Conservation (phyloP, 2,113 vertebrate species). For the Urocolius indicus region DNA sequence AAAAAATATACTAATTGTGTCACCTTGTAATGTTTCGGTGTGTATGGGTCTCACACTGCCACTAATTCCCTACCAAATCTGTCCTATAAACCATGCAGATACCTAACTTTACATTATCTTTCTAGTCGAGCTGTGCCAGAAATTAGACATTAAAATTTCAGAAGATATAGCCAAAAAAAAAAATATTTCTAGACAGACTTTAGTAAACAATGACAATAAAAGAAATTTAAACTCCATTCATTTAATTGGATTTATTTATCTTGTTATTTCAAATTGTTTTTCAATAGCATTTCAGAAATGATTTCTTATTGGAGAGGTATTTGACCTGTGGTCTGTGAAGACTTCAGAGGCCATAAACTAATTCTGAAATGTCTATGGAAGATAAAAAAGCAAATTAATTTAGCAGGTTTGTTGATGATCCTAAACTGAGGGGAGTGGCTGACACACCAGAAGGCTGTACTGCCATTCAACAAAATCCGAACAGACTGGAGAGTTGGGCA, state of each 20-base stretch:
- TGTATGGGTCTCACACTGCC: neutral
- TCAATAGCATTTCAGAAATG: neutral
- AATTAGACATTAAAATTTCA: neutral
- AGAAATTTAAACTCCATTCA: rapidly evolving
- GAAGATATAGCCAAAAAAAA: neutral
- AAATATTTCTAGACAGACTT: rapidly evolving
- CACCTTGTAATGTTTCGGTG: neutral
- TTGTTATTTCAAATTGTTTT: neutral
- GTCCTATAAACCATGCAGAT: neutral
- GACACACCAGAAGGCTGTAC: no score
- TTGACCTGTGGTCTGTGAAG: neutral
- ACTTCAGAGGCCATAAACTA: neutral
- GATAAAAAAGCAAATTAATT: neutral
- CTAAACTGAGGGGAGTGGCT: no score
- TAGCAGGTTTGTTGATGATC: no score
- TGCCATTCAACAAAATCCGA: no score
- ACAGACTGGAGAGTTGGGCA: no score
- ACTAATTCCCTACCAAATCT: neutral
- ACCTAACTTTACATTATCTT: neutral
- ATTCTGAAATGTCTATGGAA: neutral
- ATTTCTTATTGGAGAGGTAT: neutral
- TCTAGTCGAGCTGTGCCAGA: neutral
- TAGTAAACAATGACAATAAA: neutral
- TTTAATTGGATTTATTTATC: neutral
- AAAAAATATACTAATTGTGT: neutral